These are phyloP conservation scores for Rhodinocichla rosea DNA, from an alignment of 2,113 vertebrate genomes.

Conservation along the genomic window DNA sequence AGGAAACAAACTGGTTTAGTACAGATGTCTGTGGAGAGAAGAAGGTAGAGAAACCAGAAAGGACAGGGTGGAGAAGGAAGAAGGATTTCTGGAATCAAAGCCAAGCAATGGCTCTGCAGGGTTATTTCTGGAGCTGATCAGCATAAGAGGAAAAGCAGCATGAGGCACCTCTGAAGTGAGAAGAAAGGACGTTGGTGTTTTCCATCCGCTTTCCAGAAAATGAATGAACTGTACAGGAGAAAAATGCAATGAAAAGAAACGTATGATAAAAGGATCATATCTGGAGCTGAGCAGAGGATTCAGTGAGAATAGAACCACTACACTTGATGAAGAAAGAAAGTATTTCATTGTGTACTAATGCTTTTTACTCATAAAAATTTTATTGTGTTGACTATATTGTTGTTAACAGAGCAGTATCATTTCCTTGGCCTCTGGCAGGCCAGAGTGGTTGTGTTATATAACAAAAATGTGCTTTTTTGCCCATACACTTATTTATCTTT, in stretches of 20 bases:
- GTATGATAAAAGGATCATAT: background rate
- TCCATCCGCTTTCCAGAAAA: background rate
- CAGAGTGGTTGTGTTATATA: background rate
- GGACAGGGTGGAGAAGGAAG: background rate
- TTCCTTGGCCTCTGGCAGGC: background rate
- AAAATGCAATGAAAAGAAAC: background rate
- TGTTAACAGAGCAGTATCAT: background rate
- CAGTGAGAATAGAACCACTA: background rate
- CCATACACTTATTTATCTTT: background rate
- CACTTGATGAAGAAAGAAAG: background rate
- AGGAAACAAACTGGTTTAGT: conserved; percentile 16
- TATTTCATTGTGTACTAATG: background rate
- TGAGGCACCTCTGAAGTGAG: background rate
- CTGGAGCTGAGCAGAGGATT: background rate
- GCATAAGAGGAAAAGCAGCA: background rate
- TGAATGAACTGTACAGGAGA: background rate
- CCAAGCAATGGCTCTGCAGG: background rate
- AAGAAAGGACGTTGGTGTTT: background rate
- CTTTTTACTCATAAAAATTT: background rate
- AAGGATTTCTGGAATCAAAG: background rate
- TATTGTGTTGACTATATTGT: background rate
- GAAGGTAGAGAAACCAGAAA: conserved; percentile 5
- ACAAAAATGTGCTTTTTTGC: background rate
- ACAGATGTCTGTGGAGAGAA: background rate
- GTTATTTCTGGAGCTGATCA: background rate